Percentiles rank a stretch among this genome's conserved stretches.
phyloP scores from a whole-genome alignment of 2,888 invertebrate genomes.

The Drosophila mayaguana region DNA sequence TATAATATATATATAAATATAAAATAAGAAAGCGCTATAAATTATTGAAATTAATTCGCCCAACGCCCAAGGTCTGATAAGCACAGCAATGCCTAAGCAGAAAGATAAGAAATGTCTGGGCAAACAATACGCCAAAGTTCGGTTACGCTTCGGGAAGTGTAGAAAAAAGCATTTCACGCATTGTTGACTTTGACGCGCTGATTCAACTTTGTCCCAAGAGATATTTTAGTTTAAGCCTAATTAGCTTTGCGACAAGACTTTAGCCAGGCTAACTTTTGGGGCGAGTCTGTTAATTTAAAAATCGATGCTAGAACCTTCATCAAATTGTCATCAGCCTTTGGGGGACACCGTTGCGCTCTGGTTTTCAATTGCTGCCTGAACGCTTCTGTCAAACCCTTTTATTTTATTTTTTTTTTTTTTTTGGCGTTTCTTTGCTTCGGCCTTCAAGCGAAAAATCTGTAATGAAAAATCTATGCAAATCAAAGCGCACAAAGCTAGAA shows the following conservation, averaged over 20 bases:
- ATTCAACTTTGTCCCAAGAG: slow-evolving; percentile 66
- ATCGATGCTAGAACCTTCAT: slow-evolving; percentile 77
- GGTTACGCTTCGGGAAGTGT: slow-evolving; percentile 27
- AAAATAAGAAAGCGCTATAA: neutral
- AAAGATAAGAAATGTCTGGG: neutral
- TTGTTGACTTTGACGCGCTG: slow-evolving; percentile 72
- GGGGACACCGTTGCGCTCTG: slow-evolving; percentile 22
- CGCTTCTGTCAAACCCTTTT: slow-evolving; percentile 54
- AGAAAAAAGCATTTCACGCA: slow-evolving; percentile 69
- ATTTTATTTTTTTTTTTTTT: slow-evolving; percentile 12
- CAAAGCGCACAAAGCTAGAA: slow-evolving; percentile 56
- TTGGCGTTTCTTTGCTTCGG: slow-evolving; percentile 14
- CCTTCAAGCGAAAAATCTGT: slow-evolving; percentile 67
- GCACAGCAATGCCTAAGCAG: neutral
- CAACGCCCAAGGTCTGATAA: neutral
- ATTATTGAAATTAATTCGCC: neutral
- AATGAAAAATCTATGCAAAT: slow-evolving; percentile 82
- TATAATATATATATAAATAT: neutral
- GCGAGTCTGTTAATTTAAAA: slow-evolving; percentile 75
- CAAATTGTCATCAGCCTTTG: slow-evolving; percentile 75
- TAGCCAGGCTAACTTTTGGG: slow-evolving; percentile 52
- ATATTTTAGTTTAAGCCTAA: slow-evolving; percentile 76
- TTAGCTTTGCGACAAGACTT: slow-evolving; percentile 67
- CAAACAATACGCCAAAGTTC: slow-evolving; percentile 3
- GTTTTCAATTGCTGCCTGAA: slow-evolving; percentile 53